phyloP scores from a whole-genome alignment of 2,113 vertebrate species.

The Mormyrus lacerda region DNA sequence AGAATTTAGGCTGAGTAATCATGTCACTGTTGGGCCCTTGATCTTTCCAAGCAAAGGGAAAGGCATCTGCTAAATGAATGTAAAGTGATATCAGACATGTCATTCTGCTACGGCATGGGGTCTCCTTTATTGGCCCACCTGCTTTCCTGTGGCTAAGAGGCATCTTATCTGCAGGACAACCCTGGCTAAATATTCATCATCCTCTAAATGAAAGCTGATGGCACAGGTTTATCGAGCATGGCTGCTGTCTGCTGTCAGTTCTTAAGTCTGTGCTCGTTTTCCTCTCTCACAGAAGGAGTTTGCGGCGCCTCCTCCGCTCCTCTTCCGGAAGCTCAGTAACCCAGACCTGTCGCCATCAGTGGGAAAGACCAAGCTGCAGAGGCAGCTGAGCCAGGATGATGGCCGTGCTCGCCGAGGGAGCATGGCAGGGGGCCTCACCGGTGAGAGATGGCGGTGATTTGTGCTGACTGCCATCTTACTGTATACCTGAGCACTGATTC shows the following conservation, averaged over 20 bases:
- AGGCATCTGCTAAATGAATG: background rate
- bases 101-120: background rate
- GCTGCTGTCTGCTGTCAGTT: background rate
- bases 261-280: background rate
- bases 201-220: background rate
- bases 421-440: conserved; percentile 73
- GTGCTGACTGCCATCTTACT: background rate
- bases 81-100: background rate
- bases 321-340: conserved; percentile 90
- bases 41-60: background rate
- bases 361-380: conserved; percentile 82
- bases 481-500: background rate
- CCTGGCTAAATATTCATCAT: background rate
- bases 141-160: background rate
- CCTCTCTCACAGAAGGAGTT: conserved; percentile 62
- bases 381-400: conserved; percentile 90
- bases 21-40: background rate
- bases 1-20: background rate
- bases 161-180: background rate
- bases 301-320: conserved; percentile 67
- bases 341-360: conserved; percentile 83
- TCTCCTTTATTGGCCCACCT: background rate
- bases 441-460: conserved; percentile 47
- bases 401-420: conserved; percentile 77
- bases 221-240: background rate